phyloP scores from a whole-genome alignment of 2,113 vertebrate species.

The Coptodon bakossiorum region DNA sequence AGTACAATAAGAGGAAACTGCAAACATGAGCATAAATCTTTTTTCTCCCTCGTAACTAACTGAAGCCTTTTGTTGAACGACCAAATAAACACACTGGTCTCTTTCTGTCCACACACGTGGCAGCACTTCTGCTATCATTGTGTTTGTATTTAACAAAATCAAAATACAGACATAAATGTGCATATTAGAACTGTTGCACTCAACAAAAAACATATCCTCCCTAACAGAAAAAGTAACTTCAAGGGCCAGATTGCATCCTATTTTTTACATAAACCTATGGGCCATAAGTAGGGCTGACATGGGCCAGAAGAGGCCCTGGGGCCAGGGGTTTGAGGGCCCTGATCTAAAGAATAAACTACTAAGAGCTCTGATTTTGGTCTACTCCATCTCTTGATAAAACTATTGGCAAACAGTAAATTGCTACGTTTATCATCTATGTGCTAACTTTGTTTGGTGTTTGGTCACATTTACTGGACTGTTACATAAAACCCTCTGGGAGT shows the following conservation, averaged over 20 bases:
- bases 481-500: background rate
- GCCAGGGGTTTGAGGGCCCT: background rate
- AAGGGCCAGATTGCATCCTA: background rate
- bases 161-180: rapidly evolving
- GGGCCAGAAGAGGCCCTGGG: background rate
- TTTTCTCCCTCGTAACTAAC: rapidly evolving
- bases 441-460: background rate
- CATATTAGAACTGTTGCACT: background rate
- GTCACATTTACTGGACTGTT: background rate
- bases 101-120: background rate
- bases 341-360: background rate
- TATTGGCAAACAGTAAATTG: background rate
- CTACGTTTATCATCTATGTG: background rate
- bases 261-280: rapidly evolving
- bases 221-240: background rate
- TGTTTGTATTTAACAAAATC: background rate
- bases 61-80: background rate
- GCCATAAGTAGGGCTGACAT: background rate
- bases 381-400: background rate
- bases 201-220: background rate
- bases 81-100: rapidly evolving
- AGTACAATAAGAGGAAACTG: background rate
- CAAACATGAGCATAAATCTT: background rate
- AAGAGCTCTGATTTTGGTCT: background rate
- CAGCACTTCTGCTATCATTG: background rate